These are phyloP conservation scores for Aphaenogaster floridana DNA, from an alignment of 1,140 invertebrate genomes.

Conservation along the genomic window DNA sequence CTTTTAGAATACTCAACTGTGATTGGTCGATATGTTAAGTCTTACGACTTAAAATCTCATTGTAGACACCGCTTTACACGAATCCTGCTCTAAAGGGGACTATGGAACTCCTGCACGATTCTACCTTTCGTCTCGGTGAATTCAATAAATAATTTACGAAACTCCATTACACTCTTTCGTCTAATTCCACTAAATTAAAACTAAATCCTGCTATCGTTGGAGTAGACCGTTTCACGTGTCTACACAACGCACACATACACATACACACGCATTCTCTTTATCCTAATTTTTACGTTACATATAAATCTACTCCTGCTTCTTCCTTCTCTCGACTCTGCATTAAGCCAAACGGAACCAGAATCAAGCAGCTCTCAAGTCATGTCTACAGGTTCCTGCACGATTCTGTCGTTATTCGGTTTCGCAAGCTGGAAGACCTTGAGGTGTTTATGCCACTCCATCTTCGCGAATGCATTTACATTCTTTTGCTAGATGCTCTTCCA, in stretches of 20 bases:
- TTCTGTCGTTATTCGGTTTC: background rate
- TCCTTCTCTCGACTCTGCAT: background rate
- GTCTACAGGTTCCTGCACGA: background rate
- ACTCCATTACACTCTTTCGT: slow-evolving; percentile 4
- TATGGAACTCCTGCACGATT: background rate
- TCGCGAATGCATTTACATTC: background rate
- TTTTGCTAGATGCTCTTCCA: background rate
- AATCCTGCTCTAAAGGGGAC: background rate
- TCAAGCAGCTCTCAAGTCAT: background rate
- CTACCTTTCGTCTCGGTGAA: background rate
- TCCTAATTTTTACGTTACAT: slow-evolving; percentile 12
- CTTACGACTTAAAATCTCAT: no score
- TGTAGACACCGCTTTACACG: background rate
- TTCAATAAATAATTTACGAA: slow-evolving; percentile 45
- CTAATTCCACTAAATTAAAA: slow-evolving; percentile 16
- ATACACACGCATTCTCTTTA: background rate
- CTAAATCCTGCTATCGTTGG: slow-evolving; percentile 2
- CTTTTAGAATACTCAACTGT: no score
- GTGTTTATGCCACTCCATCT: background rate
- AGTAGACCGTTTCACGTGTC: background rate
- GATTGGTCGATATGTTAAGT: no score
- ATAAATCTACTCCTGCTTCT: slow-evolving; percentile 21
- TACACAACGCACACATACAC: background rate
- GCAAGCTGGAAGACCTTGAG: slow-evolving; percentile 8
- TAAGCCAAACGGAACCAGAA: slow-evolving; percentile 2